Conservation (phyloP, 1,140 invertebrate genomes). For the Saccostrea echinata region DNA sequence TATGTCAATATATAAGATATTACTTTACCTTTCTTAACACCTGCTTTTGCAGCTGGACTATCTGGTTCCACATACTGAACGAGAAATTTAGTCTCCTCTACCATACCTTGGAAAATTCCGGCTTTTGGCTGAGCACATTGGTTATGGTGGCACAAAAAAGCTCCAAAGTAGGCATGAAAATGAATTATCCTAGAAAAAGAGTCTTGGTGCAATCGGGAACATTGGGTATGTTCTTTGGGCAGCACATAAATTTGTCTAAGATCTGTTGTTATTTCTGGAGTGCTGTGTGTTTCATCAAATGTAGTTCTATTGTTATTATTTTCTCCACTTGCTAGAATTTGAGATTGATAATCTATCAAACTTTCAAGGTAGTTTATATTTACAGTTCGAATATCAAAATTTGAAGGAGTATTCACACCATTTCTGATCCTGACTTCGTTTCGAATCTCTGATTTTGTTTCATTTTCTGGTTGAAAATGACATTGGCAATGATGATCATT, state of each 20-base stretch:
- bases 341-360: constrained; percentile 20
- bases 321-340: background rate
- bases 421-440: background rate
- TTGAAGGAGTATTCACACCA: background rate
- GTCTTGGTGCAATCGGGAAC: background rate
- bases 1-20: background rate
- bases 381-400: background rate
- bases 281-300: background rate
- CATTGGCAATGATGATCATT: background rate
- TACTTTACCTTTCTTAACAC: constrained; percentile 9
- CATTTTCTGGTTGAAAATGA: background rate
- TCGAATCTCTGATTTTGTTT: background rate
- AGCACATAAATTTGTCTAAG: background rate
- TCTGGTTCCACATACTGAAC: constrained; percentile 19
- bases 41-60: constrained; percentile 14
- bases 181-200: background rate
- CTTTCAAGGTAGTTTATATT: constrained; percentile 20
- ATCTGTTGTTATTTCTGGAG: background rate
- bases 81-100: constrained; percentile 3
- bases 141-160: background rate
- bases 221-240: background rate
- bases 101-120: background rate
- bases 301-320: background rate
- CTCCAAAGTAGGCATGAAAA: constrained; percentile 5
- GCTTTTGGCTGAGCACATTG: constrained; percentile 23